Base-by-base conservation (phyloP, 2,113 vertebrate genomes). In the Aptenodytes patagonicus region DNA sequence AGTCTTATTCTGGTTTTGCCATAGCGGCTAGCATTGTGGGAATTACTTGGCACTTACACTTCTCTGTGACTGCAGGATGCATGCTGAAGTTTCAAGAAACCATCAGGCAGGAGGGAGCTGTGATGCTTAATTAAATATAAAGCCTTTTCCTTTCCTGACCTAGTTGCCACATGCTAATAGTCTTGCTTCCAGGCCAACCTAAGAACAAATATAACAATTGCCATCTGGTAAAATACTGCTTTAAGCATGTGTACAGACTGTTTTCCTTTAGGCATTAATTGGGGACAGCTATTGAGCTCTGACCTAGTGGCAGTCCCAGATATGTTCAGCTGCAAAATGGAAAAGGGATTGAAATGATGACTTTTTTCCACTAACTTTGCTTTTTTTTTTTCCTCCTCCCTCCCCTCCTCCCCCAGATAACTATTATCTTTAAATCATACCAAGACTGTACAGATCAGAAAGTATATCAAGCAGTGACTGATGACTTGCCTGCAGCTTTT, bases 391-490 rank as follows among this genome's bases (percentile, higher is more conserved):
- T 40, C 51, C 52, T 3, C 40, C 44, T 6, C 42, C 14, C 25
- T 12, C 6, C 8, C 15, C 26, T 42, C 58, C 69, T 40, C 61
- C 21, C 51, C 32, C 85, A 99, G 99, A 98, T 99, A 96, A 99
- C 99, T 17, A 97, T 99, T 83, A 99, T 99, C 96, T 99, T 99
- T 97, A 99, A 99, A 96, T 98, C 99, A 4, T 99, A 98, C 77
- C 98, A 98, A 68, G 99, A 99, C 68, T 99, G 99, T 81, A 99
- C 99, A 8, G 99, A 99, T 61, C 99, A 99, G 98, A 99, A 99
- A 90, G 99, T 99, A 2, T 99, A 99, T 98, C 99, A 99, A 86
- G 99, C 99, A 3, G 98, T 99, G 96, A 99, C 99, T 7, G 99
- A 99, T 87, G 99, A 99, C 97, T 98, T 99, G 57, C 99, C 99